phyloP scores from a whole-genome alignment of 2,888 invertebrate genomes.

The Sphaeridia pumilis region DNA sequence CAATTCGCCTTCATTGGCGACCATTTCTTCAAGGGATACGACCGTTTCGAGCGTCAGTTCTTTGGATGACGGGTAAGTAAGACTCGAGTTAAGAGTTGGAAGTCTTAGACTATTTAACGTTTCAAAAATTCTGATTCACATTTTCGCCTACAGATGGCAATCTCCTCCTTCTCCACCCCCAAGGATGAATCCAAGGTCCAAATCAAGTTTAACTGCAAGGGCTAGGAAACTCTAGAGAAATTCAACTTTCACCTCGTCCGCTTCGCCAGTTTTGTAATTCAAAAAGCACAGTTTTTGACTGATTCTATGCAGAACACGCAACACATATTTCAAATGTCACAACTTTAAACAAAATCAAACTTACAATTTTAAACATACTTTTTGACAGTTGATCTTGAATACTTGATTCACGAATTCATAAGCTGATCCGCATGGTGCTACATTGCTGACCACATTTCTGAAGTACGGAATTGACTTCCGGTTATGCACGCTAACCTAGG shows the following conservation, averaged over 20 bases:
- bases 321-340: no score
- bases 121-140: background rate
- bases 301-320: no score
- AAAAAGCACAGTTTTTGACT: background rate
- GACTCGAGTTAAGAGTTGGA: no score
- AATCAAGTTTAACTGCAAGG: constrained; percentile 32
- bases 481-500: no score
- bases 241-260: background rate
- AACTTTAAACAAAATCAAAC: no score
- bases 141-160: constrained; percentile 30
- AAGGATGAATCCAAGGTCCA: constrained; percentile 30
- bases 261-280: background rate
- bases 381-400: no score
- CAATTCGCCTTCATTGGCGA: constrained; percentile 35
- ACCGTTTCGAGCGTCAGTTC: constrained; percentile 35
- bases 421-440: no score
- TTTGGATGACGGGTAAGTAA: constrained; percentile 34
- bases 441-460: no score
- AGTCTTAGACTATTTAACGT: background rate
- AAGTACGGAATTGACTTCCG: no score
- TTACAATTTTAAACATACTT: no score
- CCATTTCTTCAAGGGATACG: constrained; percentile 35
- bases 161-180: constrained; percentile 36
- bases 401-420: no score
- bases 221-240: constrained; percentile 31